Conservation (phyloP, 2,888 invertebrate genomes). For the Bimastos eiseni region DNA sequence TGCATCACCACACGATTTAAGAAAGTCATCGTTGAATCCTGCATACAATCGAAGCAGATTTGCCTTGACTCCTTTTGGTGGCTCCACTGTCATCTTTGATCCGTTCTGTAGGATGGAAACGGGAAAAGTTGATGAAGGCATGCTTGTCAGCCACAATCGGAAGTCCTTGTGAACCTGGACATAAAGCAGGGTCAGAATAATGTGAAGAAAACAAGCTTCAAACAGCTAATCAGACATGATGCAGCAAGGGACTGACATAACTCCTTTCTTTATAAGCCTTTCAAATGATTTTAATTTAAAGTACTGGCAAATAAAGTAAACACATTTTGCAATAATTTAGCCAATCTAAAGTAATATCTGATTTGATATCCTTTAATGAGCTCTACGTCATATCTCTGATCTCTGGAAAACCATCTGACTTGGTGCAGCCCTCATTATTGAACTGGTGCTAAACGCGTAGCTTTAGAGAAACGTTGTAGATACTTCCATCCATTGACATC, state of each 20-base stretch:
- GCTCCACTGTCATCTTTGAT: slow-evolving; percentile 82
- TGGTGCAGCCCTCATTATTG: too few species aligned
- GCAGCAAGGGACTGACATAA: not conserved
- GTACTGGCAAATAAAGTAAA: too few species aligned
- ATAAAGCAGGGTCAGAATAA: not conserved
- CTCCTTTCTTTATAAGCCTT: too few species aligned
- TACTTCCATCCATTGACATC: too few species aligned
- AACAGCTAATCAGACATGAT: not conserved
- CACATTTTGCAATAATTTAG: too few species aligned
- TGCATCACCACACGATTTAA: slow-evolving; percentile 54
- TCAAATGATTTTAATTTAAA: too few species aligned
- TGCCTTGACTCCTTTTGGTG: slow-evolving; percentile 77
- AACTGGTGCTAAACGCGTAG: too few species aligned
- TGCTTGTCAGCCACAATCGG: slow-evolving; percentile 79
- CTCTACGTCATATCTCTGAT: too few species aligned
- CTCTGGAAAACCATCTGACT: too few species aligned
- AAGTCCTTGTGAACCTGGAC: slow-evolving; percentile 74
- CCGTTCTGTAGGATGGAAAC: slow-evolving; percentile 79
- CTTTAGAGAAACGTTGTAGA: too few species aligned
- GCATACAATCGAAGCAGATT: slow-evolving; percentile 65
- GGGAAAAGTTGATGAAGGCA: slow-evolving; percentile 76
- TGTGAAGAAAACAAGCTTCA: not conserved
- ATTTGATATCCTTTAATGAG: too few species aligned
- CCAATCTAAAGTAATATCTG: too few species aligned
- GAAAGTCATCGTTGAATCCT: slow-evolving; percentile 61